Base-by-base conservation (phyloP, 2,888 invertebrate species). In the Rhyacophila evoluta region DNA sequence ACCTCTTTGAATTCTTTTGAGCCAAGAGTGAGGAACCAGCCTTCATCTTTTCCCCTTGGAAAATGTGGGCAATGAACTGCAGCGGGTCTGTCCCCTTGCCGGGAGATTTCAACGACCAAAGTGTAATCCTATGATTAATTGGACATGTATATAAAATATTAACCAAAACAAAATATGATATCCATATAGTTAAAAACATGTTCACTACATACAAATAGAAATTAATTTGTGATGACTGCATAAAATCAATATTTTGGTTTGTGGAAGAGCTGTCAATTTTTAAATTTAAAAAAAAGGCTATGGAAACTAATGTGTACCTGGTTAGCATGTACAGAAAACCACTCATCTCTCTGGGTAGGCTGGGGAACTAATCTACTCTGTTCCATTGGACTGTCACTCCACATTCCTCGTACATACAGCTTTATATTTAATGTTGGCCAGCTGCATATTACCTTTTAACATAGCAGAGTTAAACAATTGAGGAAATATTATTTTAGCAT, bases 1-100 rank as follows among this genome's bases (percentile, higher is more conserved):
- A 98, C 89, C 84, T 97, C 95, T 27, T 91, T 91, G 0, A 89
- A 88, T 74, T 93, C 92, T 25, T 92, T 87, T 27, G 93, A 92
- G 1, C 98, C 98, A 6, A 99, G 88, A 0, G 97, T 91, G 1
- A 98, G 85, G 87, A 98, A 95, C 99, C 99, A 99, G 77, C 97
- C 96, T 86, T 98, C 98, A 85, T 96, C 96, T 88, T 98, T 99
- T 38, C 94, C 93, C 86, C 98, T 98, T 1, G 97, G 94, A 89
- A 97, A 99, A 81, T 93, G 92, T 0, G 96, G 95, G 80, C 96
- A 94, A 81, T 94, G 88, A n/a, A 95, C 95, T 83, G 91, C 91
- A 84, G 89, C 91, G 0, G 89, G 86, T 74, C 90, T 88, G 37
- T 88, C 87, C 70, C 91, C 90, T 84, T 91, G 89, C 38, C 92